Base-by-base conservation (phyloP, 2,888 invertebrate genomes). In the Amphipoea lucens region DNA sequence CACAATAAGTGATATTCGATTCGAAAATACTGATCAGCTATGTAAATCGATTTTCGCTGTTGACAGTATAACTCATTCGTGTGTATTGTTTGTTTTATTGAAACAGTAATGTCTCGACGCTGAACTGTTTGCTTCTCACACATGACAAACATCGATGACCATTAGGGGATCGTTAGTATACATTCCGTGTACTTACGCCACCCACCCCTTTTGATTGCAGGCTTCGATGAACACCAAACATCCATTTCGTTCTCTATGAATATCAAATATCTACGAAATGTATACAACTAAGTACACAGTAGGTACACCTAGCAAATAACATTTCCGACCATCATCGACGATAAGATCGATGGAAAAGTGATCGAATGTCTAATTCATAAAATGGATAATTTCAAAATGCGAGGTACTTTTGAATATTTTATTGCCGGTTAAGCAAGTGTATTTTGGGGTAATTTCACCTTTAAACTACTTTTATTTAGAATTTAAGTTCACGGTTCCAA, bases 161-260 rank as follows among this genome's bases (percentile, higher is more conserved):
- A 91, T 91, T 92, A 92, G 57, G 76, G 78, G 81, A 85, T 90
- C 89, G 86, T 88, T 90, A 87, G 89, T 79, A 76, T 60, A 73
- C 69, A 81, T 79, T 60, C 74, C 40, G 71, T 78, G 75, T 79
- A 80, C 69, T 65, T n/a, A 62, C 75, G 63, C 65, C 83, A 73
- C 80, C 85, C 83, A 79, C 83, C 74, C 77, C 81, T 89, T 90
- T 91, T 85, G 90, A 92, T 91, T 91, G 75, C 76, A 79, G 71
- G 66, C 81, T 89, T 84, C 76, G 78, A 84, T 82, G 80, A 72
- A 88, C 79, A 87, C 81, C 83, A 91, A 91, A 92, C 88, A 90
- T 82, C 84, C 84, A 91, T 91, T 91, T 90, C 77, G 75, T 80
- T 83, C 81, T 87, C 78, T 79, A 83, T 85, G 79, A 87, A 88